Evolutionary conservation across 1,140 invertebrate species (phyloP), one percentile per base, ranked within the genome.

Genomic region (Antheraea mylitta): DNA sequence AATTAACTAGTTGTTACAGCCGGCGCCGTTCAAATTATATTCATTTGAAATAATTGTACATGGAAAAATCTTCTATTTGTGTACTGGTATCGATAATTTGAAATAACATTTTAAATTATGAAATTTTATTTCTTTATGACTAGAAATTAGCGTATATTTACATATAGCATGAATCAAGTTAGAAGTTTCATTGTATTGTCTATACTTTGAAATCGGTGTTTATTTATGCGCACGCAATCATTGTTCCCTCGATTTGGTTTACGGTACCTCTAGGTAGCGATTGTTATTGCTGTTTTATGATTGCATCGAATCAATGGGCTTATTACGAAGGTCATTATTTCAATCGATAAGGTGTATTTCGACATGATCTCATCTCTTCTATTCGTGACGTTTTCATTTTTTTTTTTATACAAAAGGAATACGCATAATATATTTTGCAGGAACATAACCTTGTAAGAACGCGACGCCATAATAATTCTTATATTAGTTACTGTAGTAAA

Each of bases 161-260:
- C 16, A 53, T 53, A 53, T 13, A 53, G 13, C 45, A 16, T 13
- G 16, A 13, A 53, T 53, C 45, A 13, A 16, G 45, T 53, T 53
- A 53, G 16, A 53, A 53, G 5, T 53, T 53, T 53, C 45, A 53
- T 53, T 53, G 45, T 53, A 16, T 53, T 53, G 45, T 53, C 45
- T 53, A 53, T 42, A n/a, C 16, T 13, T 53, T 53, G 45, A 16
- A 16, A 16, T 6, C 45, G 45, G 19, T 22, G 30, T 64, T 18
- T 66, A 62, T 61, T 61, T 61, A n/a, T 61, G 22, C 10, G 18
- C 22, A 61, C 18, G 45, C 45, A 53, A 53, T 53, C 45, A 53
- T 53, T 30, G 38, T 66, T 70, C 69, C 66, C 37, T 73, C 18
- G 69, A 73, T 73, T 71, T 69, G 68, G 61, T 78, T 78, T 76